These are phyloP conservation scores for Australoheros scitulus DNA, from an alignment of 2,113 vertebrate species.

Conservation along the genomic window DNA sequence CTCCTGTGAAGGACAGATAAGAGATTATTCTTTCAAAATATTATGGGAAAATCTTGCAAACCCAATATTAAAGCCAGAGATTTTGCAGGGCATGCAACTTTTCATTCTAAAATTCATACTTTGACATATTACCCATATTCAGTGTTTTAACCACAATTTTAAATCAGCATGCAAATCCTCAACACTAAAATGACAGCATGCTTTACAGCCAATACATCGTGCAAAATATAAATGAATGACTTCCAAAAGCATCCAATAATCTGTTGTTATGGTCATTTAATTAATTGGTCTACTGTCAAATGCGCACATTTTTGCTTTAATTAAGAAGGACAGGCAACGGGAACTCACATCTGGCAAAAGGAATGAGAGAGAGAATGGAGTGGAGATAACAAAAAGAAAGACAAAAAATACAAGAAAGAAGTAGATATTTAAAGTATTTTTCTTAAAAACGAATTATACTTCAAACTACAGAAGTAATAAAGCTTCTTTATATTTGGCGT, in stretches of 20 bases:
- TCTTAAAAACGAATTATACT: background rate
- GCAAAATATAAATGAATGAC: background rate
- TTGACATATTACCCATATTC: background rate
- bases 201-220: conserved; percentile 38
- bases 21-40: conserved; percentile 46
- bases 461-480: background rate
- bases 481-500: background rate
- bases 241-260: background rate
- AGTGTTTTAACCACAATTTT: background rate
- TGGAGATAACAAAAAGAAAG: conserved; percentile 8
- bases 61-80: background rate
- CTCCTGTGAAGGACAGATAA: conserved; percentile 87
- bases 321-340: conserved; percentile 21
- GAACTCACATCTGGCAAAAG: conserved; percentile 86
- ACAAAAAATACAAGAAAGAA: background rate
- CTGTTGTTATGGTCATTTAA: background rate
- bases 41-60: background rate
- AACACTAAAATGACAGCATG: conserved; percentile 15
- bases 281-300: background rate
- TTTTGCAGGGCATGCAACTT: conserved; percentile 6
- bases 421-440: background rate
- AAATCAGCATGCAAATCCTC: background rate
- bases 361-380: conserved; percentile 8
- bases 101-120: background rate
- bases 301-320: background rate